These are phyloP conservation scores for Steinernema khuongi DNA, from an alignment of 1,140 invertebrate species.

Conservation along the genomic window DNA sequence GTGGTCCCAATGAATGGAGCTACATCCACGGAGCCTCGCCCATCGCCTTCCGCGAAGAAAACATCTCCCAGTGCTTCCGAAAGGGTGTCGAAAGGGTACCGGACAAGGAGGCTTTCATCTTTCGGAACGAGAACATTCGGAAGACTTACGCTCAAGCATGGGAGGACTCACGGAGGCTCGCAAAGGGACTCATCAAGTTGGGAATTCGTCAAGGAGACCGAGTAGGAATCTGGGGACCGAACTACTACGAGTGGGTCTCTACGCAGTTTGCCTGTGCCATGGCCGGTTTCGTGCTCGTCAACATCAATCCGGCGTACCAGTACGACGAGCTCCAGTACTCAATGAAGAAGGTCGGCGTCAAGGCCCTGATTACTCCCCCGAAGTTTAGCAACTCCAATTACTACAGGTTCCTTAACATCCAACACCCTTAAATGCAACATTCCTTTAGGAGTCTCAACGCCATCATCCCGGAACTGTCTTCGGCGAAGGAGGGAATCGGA, in stretches of 20 bases:
- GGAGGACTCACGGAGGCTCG: conserved; percentile 64
- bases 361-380: conserved; percentile 51
- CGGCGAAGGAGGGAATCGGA: conserved; percentile 37
- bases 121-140: conserved; percentile 49
- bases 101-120: conserved; percentile 53
- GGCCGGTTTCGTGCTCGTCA: conserved; percentile 75
- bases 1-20: conserved; percentile 35
- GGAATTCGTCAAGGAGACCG: conserved; percentile 76
- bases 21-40: conserved; percentile 52
- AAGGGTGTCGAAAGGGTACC: conserved; percentile 45
- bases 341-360: conserved; percentile 67
- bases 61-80: conserved; percentile 49
- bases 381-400: conserved; percentile 56
- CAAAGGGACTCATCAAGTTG: conserved; percentile 71
- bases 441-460: conserved; percentile 28
- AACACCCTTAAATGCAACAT: neutral
- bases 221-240: conserved; percentile 82
- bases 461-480: conserved; percentile 50
- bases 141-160: conserved; percentile 52
- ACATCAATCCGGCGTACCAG: conserved; percentile 78
- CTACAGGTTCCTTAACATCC: conserved; percentile 35
- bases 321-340: conserved; percentile 72
- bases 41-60: conserved; percentile 47
- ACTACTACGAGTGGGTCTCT: conserved; percentile 75
- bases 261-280: conserved; percentile 72